Conservation (phyloP, 2,888 invertebrate species). For the Augiades crinisus region DNA sequence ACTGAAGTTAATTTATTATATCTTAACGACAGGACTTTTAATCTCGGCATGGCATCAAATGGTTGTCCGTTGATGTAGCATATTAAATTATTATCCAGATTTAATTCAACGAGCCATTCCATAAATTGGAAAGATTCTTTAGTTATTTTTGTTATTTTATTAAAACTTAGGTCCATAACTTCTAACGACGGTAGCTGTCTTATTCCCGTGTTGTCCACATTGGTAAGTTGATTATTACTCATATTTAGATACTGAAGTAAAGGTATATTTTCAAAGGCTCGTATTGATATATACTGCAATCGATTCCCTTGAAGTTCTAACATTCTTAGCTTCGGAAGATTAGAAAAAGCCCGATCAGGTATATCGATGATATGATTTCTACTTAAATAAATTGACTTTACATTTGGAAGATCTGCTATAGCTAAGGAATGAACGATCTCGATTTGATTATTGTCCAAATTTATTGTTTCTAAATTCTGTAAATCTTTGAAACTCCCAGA, state of each 20-base stretch:
- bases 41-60: conserved; percentile 91
- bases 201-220: conserved; percentile 88
- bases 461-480: conserved; percentile 85
- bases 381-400: conserved; percentile 86
- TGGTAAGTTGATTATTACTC: conserved; percentile 89
- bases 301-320: conserved; percentile 91
- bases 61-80: conserved; percentile 90
- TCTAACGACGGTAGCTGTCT: conserved; percentile 88
- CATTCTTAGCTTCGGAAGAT: conserved; percentile 86
- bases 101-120: conserved; percentile 93
- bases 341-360: conserved; percentile 88
- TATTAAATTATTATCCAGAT: conserved; percentile 91
- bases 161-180: conserved; percentile 92
- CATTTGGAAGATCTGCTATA: conserved; percentile 84
- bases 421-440: conserved; percentile 87
- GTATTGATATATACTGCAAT: conserved; percentile 85
- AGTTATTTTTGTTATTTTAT: conserved; percentile 86
- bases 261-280: conserved; percentile 89
- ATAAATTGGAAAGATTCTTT: conserved; percentile 86
- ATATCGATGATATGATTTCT: conserved; percentile 88
- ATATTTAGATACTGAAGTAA: conserved; percentile 91
- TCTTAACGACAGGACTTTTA: conserved; percentile 89
- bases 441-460: conserved; percentile 91
- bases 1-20: conserved; percentile 89
- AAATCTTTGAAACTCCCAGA: conserved; percentile 87